phyloP scores from a whole-genome alignment of 2,797 vertebrate species.

The Miichthys miiuy region DNA sequence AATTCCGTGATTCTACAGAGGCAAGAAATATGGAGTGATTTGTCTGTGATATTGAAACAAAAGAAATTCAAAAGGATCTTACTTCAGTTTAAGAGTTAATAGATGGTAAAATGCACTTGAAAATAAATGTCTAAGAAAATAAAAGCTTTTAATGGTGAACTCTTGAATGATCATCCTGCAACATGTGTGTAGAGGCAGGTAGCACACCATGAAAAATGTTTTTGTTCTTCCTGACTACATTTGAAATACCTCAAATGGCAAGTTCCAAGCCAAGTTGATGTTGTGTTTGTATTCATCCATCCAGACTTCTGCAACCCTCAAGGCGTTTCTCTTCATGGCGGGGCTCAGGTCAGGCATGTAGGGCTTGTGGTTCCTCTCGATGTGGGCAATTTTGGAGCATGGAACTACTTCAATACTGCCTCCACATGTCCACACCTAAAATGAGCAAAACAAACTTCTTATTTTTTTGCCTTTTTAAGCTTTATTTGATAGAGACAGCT shows the following conservation, averaged over 20 bases:
- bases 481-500: too few species aligned
- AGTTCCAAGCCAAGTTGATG: constrained; percentile 93
- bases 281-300: constrained; percentile 96
- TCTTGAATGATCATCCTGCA: not conserved
- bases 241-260: constrained; percentile 88
- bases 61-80: not conserved
- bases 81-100: not conserved
- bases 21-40: constrained; percentile 4
- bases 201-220: not conserved
- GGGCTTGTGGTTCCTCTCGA: constrained; percentile 93
- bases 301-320: constrained; percentile 94
- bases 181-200: not conserved
- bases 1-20: constrained; percentile 82
- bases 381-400: constrained; percentile 93
- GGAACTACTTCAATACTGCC: constrained; percentile 95
- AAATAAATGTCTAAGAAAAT: not conserved
- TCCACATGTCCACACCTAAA: constrained; percentile 94
- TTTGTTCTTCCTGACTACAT: not conserved
- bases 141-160: not conserved
- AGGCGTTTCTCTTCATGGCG: constrained; percentile 91
- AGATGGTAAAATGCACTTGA: not conserved
- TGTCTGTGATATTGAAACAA: not conserved
- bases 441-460: not conserved
- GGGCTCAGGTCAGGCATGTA: constrained; percentile 89
- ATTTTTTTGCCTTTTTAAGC: too few species aligned